Base-by-base conservation (phyloP, 2,797 vertebrate genomes). In the Catamblyrhynchus diadema region DNA sequence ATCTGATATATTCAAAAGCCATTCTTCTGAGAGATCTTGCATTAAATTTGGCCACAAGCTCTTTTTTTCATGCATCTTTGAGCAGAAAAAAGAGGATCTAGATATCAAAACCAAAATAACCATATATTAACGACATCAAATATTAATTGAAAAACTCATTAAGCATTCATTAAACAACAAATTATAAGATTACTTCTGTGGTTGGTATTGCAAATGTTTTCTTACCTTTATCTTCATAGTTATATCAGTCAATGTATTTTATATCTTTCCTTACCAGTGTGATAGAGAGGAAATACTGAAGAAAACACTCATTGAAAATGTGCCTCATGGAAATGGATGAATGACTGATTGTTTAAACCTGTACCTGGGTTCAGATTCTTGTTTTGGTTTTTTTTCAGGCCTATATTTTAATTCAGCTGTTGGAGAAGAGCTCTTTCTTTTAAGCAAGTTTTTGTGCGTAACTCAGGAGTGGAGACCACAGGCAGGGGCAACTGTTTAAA, bases 91-190 rank as follows among this genome's bases (percentile, higher is more conserved):
- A 86, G n/a, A 4, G 37, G 4, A 59, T 88, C 21, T 44, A 81
- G n/a, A 59, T 44, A 47, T 25, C 72, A 37, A 87, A 81, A 69
- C 0, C 19, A 56, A 70, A 90, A 47, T 5, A 3, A 2, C 4
- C 10, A 64, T 9, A 39, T 14, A n/a, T 54, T 80, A 94, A 77
- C 18, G 8, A 62, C 27, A 51, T 80, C 6, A 82, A 82, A 77
- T 80, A 91, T 93, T 73, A 80, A 70, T 73, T 62, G 56, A 54
- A 80, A 80, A 86, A 62, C 16, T 27, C 1, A 61, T 72, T 69
- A 79, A 33, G 1, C 5, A 62, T 87, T 95, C 23, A 81, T 79
- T 17, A 90, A 86, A 79, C 4, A 8, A 72, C 25, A 91, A 86
- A 84, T n/a, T 33, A 32, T 72, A 71, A 75, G 14, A 79, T 65